Evolutionary conservation across 2,888 invertebrate species (phyloP).

Genomic region (Caenorhabditis doughertyi): DNA sequence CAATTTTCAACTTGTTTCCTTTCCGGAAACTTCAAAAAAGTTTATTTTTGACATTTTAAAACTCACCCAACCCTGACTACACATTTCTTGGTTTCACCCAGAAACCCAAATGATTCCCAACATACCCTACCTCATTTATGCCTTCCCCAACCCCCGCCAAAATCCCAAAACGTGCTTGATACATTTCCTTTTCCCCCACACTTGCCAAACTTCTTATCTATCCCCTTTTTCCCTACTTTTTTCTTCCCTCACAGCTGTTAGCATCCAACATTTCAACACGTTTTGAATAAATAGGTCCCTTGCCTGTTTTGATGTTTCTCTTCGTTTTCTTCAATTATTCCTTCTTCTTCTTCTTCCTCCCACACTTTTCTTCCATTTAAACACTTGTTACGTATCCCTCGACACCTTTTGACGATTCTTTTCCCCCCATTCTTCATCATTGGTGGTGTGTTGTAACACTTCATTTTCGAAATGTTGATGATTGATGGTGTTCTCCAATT

Average conservation of each 20-base stretch:
- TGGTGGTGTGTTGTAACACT: slow-evolving; percentile 48
- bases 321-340: neutral
- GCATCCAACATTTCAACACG: slow-evolving; percentile 42
- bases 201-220: slow-evolving; percentile 37
- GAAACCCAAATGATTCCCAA: neutral
- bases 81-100: too few species aligned
- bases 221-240: slow-evolving; percentile 1
- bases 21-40: too few species aligned
- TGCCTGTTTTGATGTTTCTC: slow-evolving; percentile 22
- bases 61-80: too few species aligned
- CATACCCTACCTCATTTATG: slow-evolving; percentile 32
- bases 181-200: slow-evolving; percentile 17
- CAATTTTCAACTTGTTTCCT: too few species aligned
- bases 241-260: slow-evolving; percentile 6
- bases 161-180: slow-evolving; percentile 27
- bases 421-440: slow-evolving; percentile 38
- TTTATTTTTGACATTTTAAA: too few species aligned
- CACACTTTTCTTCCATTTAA: slow-evolving; percentile 17
- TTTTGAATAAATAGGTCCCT: slow-evolving; percentile 44
- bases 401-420: slow-evolving; percentile 62
- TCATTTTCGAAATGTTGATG: slow-evolving; percentile 61
- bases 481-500: slow-evolving; percentile 52
- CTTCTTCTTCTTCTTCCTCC: slow-evolving; percentile 1
- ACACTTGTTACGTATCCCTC: slow-evolving; percentile 65
- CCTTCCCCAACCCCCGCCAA: slow-evolving; percentile 6